Conservation (phyloP, 2,113 vertebrate species). For the Elachura formosa region DNA sequence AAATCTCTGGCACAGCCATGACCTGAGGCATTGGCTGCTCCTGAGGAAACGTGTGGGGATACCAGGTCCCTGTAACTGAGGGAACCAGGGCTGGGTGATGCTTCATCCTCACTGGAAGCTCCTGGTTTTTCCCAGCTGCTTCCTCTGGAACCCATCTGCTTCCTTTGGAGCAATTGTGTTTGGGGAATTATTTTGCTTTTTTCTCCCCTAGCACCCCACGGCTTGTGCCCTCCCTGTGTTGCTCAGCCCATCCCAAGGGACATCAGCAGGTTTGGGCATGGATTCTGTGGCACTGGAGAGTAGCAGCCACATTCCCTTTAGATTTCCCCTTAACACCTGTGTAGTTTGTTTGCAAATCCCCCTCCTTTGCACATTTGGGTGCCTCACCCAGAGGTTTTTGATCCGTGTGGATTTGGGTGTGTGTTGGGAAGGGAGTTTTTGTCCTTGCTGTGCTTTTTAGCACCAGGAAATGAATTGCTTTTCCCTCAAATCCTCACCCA, state of each 20-base stretch:
- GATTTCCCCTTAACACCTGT: not conserved
- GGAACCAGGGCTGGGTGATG: not conserved
- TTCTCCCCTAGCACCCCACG: fast-evolving
- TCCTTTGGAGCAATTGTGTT: fast-evolving
- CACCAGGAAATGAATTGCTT: not conserved
- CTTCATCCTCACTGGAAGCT: not conserved
- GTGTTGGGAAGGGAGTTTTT: not conserved
- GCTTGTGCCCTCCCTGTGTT: not conserved
- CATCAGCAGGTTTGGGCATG: not conserved
- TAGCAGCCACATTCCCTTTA: not conserved
- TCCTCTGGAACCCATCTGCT: not conserved
- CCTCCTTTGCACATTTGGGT: not conserved
- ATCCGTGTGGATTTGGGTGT: not conserved
- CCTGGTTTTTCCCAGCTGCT: not conserved
- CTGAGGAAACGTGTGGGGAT: fast-evolving
- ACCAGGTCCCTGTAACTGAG: not conserved
- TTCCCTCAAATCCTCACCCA: not conserved
- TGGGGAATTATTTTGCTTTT: not conserved
- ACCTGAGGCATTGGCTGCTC: not conserved
- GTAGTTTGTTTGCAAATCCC: not conserved
- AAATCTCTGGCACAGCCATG: not conserved
- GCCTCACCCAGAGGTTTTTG: not conserved
- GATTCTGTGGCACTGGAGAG: not conserved
- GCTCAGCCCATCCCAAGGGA: not conserved
- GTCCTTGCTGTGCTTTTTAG: not conserved